A percentile compares a stretch with the other conserved stretches of the same genome.
These are phyloP conservation scores for Drosophila antonietae DNA, from an alignment of 2,888 invertebrate genomes.

Conservation along the genomic window DNA sequence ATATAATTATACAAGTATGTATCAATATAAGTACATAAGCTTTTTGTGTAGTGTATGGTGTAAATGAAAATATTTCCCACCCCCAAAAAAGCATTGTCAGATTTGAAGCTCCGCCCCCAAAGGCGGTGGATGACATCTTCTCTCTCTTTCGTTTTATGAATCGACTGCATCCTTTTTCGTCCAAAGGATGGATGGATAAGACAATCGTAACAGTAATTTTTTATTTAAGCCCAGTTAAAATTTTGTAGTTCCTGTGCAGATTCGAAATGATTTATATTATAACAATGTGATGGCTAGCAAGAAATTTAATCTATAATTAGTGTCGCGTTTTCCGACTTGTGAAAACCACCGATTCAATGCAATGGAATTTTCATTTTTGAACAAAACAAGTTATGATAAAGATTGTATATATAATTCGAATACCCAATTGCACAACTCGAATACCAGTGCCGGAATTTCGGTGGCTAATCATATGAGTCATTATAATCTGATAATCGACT, in stretches of 20 bases:
- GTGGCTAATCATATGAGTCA: conserved; percentile 73
- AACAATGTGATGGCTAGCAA: conserved; percentile 55
- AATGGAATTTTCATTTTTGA: conserved; percentile 83
- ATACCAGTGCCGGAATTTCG: conserved; percentile 51
- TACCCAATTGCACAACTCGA: conserved; percentile 56
- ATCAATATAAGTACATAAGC: not conserved
- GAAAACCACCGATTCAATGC: conserved; percentile 40
- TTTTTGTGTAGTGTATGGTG: conserved; percentile 41
- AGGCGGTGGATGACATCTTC: conserved; percentile 54
- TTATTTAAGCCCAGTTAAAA: conserved; percentile 73
- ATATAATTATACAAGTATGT: not conserved
- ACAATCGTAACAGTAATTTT: conserved; percentile 70
- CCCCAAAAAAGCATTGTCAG: conserved; percentile 45
- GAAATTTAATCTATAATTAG: conserved; percentile 40
- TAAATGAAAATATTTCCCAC: conserved; percentile 61
- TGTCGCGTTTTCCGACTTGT: conserved; percentile 34
- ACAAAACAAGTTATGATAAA: conserved; percentile 79
- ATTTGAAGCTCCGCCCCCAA: conserved; percentile 64
- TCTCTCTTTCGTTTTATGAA: conserved; percentile 61
- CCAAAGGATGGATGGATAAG: conserved; percentile 59
- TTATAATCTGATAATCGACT: conserved; percentile 69
- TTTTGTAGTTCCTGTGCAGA: conserved; percentile 55
- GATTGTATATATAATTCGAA: conserved; percentile 77
- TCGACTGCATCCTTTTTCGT: conserved; percentile 61
- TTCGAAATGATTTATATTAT: conserved; percentile 52